Base-by-base conservation (phyloP, 1,140 invertebrate species). In the Eueides isabella region DNA sequence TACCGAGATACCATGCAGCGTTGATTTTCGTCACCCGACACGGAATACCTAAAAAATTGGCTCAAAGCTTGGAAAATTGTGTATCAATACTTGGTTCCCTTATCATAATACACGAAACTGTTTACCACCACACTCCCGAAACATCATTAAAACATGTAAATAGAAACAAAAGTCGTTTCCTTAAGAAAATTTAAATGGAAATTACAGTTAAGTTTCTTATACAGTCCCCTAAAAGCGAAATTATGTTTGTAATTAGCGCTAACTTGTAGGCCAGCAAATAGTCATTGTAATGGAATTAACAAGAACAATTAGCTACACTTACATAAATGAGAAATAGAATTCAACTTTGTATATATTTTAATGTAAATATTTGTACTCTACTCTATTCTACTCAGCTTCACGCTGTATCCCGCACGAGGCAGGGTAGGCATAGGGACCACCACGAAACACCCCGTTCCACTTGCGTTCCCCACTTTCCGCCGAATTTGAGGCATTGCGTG, bases 201-300 rank as follows among this genome's bases (percentile, higher is more conserved):
- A 55, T 55, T 55, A 55, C 11, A 5, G 7, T 55, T 55, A 55
- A 55, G 9, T 55, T 55, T 12, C 48, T 55, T 26, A 26, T 12
- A 55, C 48, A 55, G 23, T 12, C 19, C 19, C 23, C 48, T 55
- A 26, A 55, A 55, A 55, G 48, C 48, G 48, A 55, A 55, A 26
- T 55, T 55, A 55, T 55, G 48, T 55, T 26, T 55, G 48, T 55
- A 23, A 55, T 55, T 48, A 55, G 26, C 48, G 19, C 19, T 26
- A 55, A 26, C 48, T 55, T 55, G 23, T 55, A 9, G 23, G 48
- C 19, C 48, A 55, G 11, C 48, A 55, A 55, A 26, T 23, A 55
- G 23, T 55, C 48, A 9, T 55, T 55, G 23, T 55, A 55, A 55
- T 55, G 23, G 19, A 11, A 55, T 55, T 55, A 55, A 55, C 19